phyloP scores from a whole-genome alignment of 2,888 invertebrate species.

The Stramonita haemastoma region DNA sequence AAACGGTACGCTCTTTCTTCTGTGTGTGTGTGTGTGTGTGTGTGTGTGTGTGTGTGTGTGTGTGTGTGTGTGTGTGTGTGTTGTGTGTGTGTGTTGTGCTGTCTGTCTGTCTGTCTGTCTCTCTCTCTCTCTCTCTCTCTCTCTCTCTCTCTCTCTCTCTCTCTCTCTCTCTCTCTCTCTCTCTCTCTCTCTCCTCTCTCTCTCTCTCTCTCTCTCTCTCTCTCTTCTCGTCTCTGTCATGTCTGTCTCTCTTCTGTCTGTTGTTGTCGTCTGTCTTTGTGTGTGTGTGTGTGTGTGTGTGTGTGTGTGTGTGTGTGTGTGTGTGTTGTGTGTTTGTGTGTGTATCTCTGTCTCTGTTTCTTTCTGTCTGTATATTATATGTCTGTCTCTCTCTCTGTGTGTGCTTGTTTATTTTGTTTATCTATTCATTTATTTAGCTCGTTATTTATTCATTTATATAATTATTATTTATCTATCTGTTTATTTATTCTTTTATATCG shows the following conservation, averaged over 20 bases:
- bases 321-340: too few relatives aligned
- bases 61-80: too few relatives aligned
- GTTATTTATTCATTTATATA: too few relatives aligned
- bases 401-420: not conserved
- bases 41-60: too few relatives aligned
- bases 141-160: conserved; percentile 33
- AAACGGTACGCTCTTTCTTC: too few relatives aligned
- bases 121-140: conserved; percentile 25
- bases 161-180: conserved; percentile 35
- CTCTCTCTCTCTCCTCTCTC: conserved; percentile 10
- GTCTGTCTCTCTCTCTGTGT: not conserved
- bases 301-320: not conserved
- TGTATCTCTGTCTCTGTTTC: not conserved
- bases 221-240: not conserved
- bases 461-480: too few relatives aligned
- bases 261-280: too few relatives aligned
- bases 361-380: too few relatives aligned
- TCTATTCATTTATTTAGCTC: too few relatives aligned
- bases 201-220: not conserved
- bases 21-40: too few relatives aligned
- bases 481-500: not conserved
- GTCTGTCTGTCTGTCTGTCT: conserved; percentile 26
- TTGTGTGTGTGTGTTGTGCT: too few relatives aligned
- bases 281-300: too few relatives aligned
- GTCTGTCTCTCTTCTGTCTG: not conserved